These are phyloP conservation scores for Macrobrachium nipponense DNA, from an alignment of 1,140 invertebrate species.

Conservation along the genomic window DNA sequence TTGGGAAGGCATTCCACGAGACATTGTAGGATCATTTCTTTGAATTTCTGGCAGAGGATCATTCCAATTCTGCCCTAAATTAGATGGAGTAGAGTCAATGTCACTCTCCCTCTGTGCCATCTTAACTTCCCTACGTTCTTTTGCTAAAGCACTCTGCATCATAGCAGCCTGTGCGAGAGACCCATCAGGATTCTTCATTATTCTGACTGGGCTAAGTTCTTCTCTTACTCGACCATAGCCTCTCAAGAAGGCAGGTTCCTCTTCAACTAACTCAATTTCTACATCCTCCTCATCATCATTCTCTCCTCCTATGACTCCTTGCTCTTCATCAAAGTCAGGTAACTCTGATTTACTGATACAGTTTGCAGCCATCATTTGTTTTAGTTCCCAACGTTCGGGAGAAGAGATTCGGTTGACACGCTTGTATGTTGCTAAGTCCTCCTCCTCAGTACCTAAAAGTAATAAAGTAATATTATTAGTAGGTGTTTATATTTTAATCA, in stretches of 20 bases:
- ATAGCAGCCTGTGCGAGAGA: constrained; percentile 97
- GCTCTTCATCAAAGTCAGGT: constrained; percentile 92
- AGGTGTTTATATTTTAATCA: too few species aligned
- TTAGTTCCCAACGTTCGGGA: constrained; percentile 85
- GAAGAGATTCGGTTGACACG: constrained; percentile 93
- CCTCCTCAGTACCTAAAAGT: constrained; percentile 75
- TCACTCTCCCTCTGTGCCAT: constrained; percentile 93
- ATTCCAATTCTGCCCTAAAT: constrained; percentile 83
- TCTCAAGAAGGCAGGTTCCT: constrained; percentile 94
- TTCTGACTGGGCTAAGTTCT: constrained; percentile 94
- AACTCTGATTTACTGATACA: constrained; percentile 88
- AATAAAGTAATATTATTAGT: neutral
- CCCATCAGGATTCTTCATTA: constrained; percentile 99
- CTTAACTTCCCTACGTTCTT: constrained; percentile 94
- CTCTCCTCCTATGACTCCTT: constrained; percentile 80
- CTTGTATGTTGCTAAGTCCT: constrained; percentile 82
- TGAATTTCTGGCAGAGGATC: constrained; percentile 88
- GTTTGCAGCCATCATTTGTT: constrained; percentile 87
- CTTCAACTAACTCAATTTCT: constrained; percentile 98
- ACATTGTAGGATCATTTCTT: constrained; percentile 42
- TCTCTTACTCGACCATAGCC: constrained; percentile 87
- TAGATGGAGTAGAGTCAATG: constrained; percentile 76
- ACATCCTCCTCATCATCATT: constrained; percentile 97
- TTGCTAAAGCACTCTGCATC: constrained; percentile 98
- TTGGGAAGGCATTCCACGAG: constrained; percentile 46